Evolutionary conservation across 2,888 invertebrate species (phyloP), one percentile per base, ranked within the genome.

Genomic region (Pecten maximus): DNA sequence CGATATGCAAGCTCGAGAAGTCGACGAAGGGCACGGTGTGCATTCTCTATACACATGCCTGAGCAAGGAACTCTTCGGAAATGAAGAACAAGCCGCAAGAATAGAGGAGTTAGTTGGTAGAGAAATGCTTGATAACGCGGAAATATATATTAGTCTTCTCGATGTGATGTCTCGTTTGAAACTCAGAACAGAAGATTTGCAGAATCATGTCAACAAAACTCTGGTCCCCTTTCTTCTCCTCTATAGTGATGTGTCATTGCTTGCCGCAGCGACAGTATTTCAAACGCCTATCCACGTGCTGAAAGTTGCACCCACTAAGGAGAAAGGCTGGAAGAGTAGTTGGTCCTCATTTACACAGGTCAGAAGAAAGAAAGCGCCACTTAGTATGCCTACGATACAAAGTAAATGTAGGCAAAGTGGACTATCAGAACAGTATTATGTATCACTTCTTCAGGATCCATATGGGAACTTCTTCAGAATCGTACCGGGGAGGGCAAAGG

Each of bases 311-410:
- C 8, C 16, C 0, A 4, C 0, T n/a, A 23, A 6, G 23, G 60
- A 60, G n/a, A 60, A 23, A 2, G 23, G 23, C 8, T 60, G 60
- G 60, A n/a, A 16, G n/a, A 60, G 60, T n/a, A 60, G 60, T 23
- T 60, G 60, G 60, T n/a, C 60, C 60, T 60, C 8, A n/a, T 60
- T 60, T 60, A 60, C 60, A 19, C 60, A 60, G 60, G 60, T 60
- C 60, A 60, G 60, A 60, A 60, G 23, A 60, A 60, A 60, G 60
- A n/a, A 16, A 16, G 60, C 60, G 6, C 60, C 60, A 6, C 60
- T 0, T 4, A n/a, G 0, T 23, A 60, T 60, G 60, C 60, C 60
- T 2, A n/a, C 3, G n/a, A 60, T 60, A 60, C 60, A 60, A 60
- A 60, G 60, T 60, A 60, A 60, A 60, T 60, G 60, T 23, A 19